These are phyloP conservation scores for Silurus lanzhouensis DNA, from an alignment of 2,797 vertebrate species.

Conservation along the genomic window DNA sequence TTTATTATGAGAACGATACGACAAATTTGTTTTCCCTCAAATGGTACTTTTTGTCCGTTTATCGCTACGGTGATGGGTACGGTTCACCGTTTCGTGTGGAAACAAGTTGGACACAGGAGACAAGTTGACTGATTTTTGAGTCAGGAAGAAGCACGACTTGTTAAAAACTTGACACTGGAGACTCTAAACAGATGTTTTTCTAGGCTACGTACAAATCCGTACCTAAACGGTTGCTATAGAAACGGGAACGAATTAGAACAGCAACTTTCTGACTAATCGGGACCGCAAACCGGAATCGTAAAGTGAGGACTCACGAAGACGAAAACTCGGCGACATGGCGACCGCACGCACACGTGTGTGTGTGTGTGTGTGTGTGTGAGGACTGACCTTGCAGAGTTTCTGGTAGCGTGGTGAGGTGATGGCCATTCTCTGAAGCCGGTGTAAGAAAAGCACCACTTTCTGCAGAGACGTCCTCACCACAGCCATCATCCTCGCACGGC, in stretches of 20 bases:
- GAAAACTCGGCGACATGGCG: background rate
- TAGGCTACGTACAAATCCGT: background rate
- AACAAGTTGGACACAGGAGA: background rate
- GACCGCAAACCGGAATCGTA: background rate
- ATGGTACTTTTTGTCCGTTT: background rate
- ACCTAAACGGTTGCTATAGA: background rate
- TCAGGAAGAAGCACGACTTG: too few relatives aligned
- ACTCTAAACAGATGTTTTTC: background rate
- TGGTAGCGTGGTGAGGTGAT: slow-evolving; percentile 98
- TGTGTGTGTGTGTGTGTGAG: slow-evolving; percentile 43
- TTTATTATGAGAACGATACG: too few relatives aligned
- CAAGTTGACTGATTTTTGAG: background rate
- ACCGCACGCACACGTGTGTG: background rate
- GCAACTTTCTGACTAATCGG: slow-evolving; percentile 1
- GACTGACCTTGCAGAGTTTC: slow-evolving; percentile 98
- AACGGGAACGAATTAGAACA: background rate
- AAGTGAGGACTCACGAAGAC: background rate
- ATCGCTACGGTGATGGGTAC: background rate
- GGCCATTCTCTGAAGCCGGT: slow-evolving; percentile 99
- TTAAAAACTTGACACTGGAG: background rate
- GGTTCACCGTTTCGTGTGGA: background rate
- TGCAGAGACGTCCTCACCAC: slow-evolving; percentile 99
- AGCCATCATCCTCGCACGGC: slow-evolving; percentile 97
- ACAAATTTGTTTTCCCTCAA: too few relatives aligned
- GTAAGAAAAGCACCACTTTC: slow-evolving; percentile 99